Percentiles rank a stretch among this genome's conserved stretches.
These are phyloP conservation scores for Carollia perspicillata DNA, from an alignment of 2,113 vertebrate genomes.

Conservation along the genomic window DNA sequence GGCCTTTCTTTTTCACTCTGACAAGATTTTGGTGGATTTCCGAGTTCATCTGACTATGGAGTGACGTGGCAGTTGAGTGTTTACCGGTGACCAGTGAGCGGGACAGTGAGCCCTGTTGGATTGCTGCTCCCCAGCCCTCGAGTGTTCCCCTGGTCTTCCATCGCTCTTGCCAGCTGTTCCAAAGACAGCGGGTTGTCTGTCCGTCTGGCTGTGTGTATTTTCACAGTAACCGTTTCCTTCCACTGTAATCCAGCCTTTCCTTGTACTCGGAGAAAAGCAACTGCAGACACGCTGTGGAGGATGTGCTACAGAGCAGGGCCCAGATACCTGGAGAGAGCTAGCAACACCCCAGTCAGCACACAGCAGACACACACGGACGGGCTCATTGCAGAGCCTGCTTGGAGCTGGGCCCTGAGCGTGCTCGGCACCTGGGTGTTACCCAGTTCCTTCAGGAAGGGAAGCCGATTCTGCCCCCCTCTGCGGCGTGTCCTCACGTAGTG, in stretches of 20 bases:
- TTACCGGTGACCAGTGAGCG: background rate
- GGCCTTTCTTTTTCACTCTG: background rate
- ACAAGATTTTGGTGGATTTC: background rate
- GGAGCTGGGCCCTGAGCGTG: no score
- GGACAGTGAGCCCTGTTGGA: background rate
- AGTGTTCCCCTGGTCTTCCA: background rate
- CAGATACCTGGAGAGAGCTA: constrained; percentile 51
- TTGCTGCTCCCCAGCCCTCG: background rate
- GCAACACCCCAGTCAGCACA: constrained; percentile 25
- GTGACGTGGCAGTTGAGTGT: background rate
- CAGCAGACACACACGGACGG: constrained; percentile 61
- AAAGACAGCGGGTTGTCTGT: no score
- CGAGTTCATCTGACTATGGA: background rate
- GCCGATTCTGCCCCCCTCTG: no score
- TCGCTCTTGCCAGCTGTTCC: background rate
- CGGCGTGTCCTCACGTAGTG: no score
- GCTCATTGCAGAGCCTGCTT: no score
- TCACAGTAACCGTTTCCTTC: constrained; percentile 38
- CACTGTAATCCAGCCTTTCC: constrained; percentile 44
- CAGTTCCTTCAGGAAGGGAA: no score
- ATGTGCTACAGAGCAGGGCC: constrained; percentile 54
- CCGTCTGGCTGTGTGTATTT: background rate
- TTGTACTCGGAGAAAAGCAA: constrained; percentile 50
- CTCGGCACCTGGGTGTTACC: no score
- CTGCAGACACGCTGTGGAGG: constrained; percentile 22